phyloP scores from a whole-genome alignment of 2,888 invertebrate genomes.

The Eudemis profundana region DNA sequence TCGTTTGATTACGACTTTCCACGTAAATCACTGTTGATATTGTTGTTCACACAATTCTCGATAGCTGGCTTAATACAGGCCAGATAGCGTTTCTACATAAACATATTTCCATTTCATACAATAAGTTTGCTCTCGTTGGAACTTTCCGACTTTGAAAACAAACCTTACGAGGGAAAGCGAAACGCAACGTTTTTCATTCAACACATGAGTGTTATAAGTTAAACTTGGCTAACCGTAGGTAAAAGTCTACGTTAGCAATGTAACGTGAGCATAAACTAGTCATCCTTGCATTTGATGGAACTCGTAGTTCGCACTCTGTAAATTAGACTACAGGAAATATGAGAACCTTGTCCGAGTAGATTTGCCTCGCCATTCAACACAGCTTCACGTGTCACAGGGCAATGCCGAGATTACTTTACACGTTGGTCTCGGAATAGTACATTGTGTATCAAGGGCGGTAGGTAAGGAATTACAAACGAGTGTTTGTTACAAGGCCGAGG shows the following conservation, averaged over 20 bases:
- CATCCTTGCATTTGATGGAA: conserved; percentile 5
- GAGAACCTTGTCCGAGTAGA: neutral
- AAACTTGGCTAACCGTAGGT: conserved; percentile 23
- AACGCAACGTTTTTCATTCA: conserved; percentile 32
- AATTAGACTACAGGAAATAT: neutral
- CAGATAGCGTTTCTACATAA: no score
- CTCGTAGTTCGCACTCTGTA: conserved; percentile 4
- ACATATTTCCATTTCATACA: conserved; percentile 20
- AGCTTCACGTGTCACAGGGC: neutral
- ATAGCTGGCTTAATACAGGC: no score
- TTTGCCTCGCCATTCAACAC: neutral
- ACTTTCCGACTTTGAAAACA: conserved; percentile 32
- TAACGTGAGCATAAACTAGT: conserved; percentile 23
- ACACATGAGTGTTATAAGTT: conserved; percentile 5
- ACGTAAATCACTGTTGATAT: no score
- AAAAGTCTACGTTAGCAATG: conserved; percentile 24
- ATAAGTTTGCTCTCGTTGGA: neutral
- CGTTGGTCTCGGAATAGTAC: no score
- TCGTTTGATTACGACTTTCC: no score
- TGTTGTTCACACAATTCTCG: no score
- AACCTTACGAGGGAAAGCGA: conserved; percentile 21
- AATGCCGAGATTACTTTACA: neutral
- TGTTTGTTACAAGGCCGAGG: no score
- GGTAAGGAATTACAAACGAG: no score
- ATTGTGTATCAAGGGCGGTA: no score